These are phyloP conservation scores for Caenorhabditis wallacei DNA, from an alignment of 2,888 invertebrate genomes.

Conservation along the genomic window DNA sequence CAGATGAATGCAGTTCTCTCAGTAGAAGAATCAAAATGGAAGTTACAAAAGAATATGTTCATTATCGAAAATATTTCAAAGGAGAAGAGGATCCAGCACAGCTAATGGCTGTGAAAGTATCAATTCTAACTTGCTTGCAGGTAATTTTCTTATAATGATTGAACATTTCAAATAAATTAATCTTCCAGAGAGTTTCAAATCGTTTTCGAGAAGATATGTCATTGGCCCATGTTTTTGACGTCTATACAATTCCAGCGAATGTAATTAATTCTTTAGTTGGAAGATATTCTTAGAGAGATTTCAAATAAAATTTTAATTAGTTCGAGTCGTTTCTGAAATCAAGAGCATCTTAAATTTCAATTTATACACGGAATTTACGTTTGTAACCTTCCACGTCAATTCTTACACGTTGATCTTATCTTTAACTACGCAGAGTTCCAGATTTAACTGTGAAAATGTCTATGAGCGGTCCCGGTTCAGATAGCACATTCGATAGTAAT, in stretches of 20 bases:
- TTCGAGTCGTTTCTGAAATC: no score
- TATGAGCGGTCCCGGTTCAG: no score
- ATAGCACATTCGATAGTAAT: constrained; percentile 7
- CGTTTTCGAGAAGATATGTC: constrained; percentile 66
- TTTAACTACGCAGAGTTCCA: no score
- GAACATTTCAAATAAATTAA: no score
- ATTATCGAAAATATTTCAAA: constrained; percentile 49
- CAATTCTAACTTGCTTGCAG: constrained; percentile 47
- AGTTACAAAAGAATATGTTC: constrained; percentile 51
- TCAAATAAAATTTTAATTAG: no score
- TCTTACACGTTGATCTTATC: no score
- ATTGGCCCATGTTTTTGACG: constrained; percentile 65
- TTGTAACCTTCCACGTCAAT: no score
- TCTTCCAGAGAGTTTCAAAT: constrained; percentile 61
- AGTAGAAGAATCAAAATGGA: constrained; percentile 25
- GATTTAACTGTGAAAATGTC: not conserved
- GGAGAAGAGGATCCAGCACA: constrained; percentile 35
- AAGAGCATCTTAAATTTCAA: no score
- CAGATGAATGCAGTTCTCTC: constrained; percentile 49
- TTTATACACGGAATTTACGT: no score
- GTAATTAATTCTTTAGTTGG: constrained; percentile 58
- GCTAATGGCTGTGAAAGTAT: constrained; percentile 35
- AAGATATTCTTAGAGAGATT: constrained; percentile 19
- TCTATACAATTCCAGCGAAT: constrained; percentile 52
- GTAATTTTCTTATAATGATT: not conserved